Conservation (phyloP, 2,113 vertebrate species). For the Hassar affinis region DNA sequence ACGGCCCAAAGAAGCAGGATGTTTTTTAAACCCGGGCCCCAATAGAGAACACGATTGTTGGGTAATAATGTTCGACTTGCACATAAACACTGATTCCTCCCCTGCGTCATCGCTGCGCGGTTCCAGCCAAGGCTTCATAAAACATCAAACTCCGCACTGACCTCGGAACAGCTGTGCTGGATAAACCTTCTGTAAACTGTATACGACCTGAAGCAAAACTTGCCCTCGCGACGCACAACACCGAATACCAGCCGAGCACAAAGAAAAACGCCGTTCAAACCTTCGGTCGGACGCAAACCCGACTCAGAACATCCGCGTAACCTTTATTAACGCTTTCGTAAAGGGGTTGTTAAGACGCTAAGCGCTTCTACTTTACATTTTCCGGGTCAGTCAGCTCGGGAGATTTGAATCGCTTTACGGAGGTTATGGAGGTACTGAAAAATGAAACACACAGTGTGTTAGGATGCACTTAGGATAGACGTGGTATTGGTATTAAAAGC, state of each 20-base stretch:
- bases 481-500: background rate
- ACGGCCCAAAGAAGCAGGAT: background rate
- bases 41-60: slow-evolving; percentile 32
- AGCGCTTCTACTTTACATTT: background rate
- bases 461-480: background rate
- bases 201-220: slow-evolving; percentile 25
- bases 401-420: background rate
- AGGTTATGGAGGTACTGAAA: background rate
- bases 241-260: background rate
- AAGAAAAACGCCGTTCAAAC: background rate
- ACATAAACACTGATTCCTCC: slow-evolving; percentile 37
- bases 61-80: slow-evolving; percentile 32
- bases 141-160: slow-evolving; percentile 32
- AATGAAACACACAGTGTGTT: background rate
- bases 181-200: slow-evolving; percentile 34
- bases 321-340: background rate
- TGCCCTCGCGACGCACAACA: background rate
- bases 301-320: slow-evolving; percentile 7
- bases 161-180: slow-evolving; percentile 28
- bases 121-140: slow-evolving; percentile 20
- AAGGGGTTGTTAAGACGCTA: slow-evolving; percentile 1
- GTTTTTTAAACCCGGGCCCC: slow-evolving; percentile 22
- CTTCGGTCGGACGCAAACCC: slow-evolving; percentile 4
- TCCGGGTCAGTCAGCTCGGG: background rate
- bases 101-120: slow-evolving; percentile 12